phyloP scores from a whole-genome alignment of 1,140 invertebrate species.

The Platyura marginata region DNA sequence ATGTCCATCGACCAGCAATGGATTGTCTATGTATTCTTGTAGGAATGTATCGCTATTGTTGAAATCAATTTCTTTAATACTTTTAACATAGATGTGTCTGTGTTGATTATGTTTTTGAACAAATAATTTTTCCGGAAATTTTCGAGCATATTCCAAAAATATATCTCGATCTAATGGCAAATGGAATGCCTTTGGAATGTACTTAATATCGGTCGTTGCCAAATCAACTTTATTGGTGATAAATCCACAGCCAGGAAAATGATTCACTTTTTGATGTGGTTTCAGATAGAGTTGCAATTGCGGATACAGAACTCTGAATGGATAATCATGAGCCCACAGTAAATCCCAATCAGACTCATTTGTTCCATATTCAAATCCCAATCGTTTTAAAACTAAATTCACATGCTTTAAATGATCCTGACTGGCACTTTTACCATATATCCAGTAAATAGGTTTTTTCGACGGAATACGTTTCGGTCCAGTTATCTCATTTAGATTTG shows the following conservation, averaged over 20 bases:
- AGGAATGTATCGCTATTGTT: constrained; percentile 62
- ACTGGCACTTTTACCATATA: constrained; percentile 29
- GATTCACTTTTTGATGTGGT: constrained; percentile 70
- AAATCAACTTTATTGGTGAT: constrained; percentile 90
- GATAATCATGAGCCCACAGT: constrained; percentile 88
- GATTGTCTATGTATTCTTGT: constrained; percentile 74
- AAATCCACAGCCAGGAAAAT: constrained; percentile 87
- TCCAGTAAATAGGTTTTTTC: constrained; percentile 26
- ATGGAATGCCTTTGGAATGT: constrained; percentile 75
- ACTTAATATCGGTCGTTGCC: constrained; percentile 52
- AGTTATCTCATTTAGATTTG: not conserved
- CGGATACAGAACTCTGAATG: constrained; percentile 45
- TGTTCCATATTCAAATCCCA: constrained; percentile 46
- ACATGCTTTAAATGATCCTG: constrained; percentile 55
- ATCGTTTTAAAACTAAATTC: constrained; percentile 44
- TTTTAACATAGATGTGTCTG: constrained; percentile 64
- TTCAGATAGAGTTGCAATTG: constrained; percentile 39
- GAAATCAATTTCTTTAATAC: constrained; percentile 50
- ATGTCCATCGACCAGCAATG: constrained; percentile 64
- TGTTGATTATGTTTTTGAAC: constrained; percentile 89
- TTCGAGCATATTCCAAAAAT: constrained; percentile 47
- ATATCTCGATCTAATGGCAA: constrained; percentile 57
- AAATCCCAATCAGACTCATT: constrained; percentile 53
- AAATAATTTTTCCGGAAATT: constrained; percentile 56
- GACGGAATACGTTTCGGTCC: not conserved